Base-by-base conservation (phyloP, 2,797 vertebrate species). In the Merluccius polli region DNA sequence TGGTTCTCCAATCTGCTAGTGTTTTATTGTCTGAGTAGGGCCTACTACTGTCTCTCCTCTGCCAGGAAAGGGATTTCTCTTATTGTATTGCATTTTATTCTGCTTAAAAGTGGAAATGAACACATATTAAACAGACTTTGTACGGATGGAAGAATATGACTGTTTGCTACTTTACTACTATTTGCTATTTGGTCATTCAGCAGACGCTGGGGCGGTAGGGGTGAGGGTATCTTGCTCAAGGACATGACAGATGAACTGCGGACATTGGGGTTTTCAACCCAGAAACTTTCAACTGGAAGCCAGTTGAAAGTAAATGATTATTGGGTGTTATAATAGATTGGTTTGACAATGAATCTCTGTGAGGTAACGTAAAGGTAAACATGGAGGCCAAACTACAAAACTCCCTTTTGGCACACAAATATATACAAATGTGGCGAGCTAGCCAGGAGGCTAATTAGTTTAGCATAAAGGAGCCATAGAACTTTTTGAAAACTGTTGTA, bases 1-100 rank as follows among this genome's bases (percentile, higher is more conserved):
- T 81, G 80, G 82, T 77, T 81, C 85, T 86, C 87, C 92, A 92
- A 92, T 92, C 92, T 92, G 91, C 86, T 87, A 4, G 29, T 31
- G 67, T 13, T 78, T 84, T 83, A 79, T 86, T 88, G 85, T 84
- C 85, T 81, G 82, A 87, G 89, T 87, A 88, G 86, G 87, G 29
- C 4, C 27, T 13, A 9, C 29, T 4, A 16, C 29, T 31, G 3
- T 12, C 67, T 31, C 67, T 31, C 67, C 84, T 78, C 76, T 2
- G 63, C 80, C 80, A 84, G 85, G 71, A 59, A 35, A 16, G 84
- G 86, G 82, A 82, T 77, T 75, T 72, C 80, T 88, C 82, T 84
- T 81, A 85, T 88, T 82, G 71, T 70, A 71, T 27, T 3, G 73
- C 52, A 27, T 2, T 63, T 63, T 10, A 63, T 63, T 63, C 52